Evolutionary conservation across 2,113 vertebrate species (phyloP), one percentile per base, ranked within the genome.

Genomic region (Sclerurus mexicanus): DNA sequence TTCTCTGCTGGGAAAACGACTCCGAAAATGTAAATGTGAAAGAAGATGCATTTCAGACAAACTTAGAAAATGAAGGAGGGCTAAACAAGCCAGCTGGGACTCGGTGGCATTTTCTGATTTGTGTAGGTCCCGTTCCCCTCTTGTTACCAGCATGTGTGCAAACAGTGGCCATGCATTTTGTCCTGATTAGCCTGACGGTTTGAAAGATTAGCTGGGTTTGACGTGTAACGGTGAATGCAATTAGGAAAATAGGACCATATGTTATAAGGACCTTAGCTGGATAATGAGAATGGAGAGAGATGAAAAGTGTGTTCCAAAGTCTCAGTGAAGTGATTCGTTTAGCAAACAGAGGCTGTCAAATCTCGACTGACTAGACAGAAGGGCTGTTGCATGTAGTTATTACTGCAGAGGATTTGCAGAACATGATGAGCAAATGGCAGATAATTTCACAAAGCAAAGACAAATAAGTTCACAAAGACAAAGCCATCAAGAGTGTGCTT

Each of bases 231-330:
- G 59, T 53, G 55, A 89, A 47, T 59, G 89, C 93, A 95, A 97
- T 97, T 95, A 97, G 89, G 92, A 95, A 97, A 95, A 97, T 89
- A 95, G 76, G 90, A 94, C 83, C 89, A 91, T 96, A 95, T 97
- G 92, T 92, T 97, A 89, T 86, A 94, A 97, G 83, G 86, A 95
- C 89, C 89, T 96, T 74, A 89, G 86, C 85, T 76, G 90, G 92
- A 90, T 95, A 96, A 97, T 89, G 95, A 93, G 91, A 96, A 83
- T 55, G 80, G 59, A 85, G 83, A 86, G 87, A 96, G 90, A 93
- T 86, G 94, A 92, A 96, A 93, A 92, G 53, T 76, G 67, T 95
- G 71, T 85, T 95, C 86, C 60, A 62, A 90, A 94, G 87, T 95
- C 92, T 96, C 79, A 27, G 73, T 74, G 90, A 97, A 85, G 81